These are phyloP conservation scores for Heteromormyrus szaboi DNA, from an alignment of 2,797 vertebrate genomes.

Conservation along the genomic window DNA sequence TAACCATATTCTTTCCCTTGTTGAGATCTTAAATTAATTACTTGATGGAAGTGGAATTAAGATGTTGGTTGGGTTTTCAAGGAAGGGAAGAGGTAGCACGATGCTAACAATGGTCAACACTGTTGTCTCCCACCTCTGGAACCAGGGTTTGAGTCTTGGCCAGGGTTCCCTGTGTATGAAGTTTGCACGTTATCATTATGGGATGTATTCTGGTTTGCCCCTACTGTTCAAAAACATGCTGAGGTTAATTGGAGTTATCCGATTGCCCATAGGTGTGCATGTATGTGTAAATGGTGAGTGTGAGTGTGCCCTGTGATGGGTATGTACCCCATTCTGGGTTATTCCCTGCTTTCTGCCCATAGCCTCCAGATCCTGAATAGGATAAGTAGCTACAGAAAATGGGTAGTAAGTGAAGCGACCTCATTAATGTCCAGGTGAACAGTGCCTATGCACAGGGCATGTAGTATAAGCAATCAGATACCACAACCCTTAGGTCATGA, in stretches of 20 bases:
- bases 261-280: neutral
- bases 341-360: neutral
- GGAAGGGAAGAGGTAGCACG: neutral
- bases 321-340: neutral
- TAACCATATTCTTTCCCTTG: constrained; percentile 26
- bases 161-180: neutral
- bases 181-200: neutral
- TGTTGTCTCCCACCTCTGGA: neutral
- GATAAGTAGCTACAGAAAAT: neutral
- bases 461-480: neutral
- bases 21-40: constrained; percentile 36
- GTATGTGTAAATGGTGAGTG: neutral
- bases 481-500: neutral
- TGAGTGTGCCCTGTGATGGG: neutral
- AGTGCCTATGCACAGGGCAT: constrained; percentile 26
- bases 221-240: neutral
- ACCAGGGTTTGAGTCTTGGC: neutral
- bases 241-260: neutral
- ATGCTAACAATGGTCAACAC: neutral
- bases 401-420: constrained; percentile 34
- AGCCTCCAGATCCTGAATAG: neutral
- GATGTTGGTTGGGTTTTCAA: constrained; percentile 27
- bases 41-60: constrained; percentile 33
- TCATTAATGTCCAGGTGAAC: constrained; percentile 59
- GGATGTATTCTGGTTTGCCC: neutral